Conservation (phyloP, 2,888 invertebrate species). For the Metellina segmentata region DNA sequence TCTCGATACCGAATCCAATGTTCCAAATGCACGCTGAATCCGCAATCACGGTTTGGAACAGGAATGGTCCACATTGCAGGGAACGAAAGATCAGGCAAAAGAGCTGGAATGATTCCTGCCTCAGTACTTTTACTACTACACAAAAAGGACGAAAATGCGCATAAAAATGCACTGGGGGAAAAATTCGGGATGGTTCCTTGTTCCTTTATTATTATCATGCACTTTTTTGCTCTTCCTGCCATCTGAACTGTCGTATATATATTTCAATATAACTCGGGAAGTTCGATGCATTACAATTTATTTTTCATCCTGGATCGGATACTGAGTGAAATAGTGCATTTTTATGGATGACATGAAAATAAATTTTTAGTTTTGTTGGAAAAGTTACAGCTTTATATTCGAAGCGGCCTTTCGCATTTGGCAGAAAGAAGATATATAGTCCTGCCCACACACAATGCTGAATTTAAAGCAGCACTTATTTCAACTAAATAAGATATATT, state of each 20-base stretch:
- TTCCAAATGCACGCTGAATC: conserved; percentile 14
- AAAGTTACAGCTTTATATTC: conserved; percentile 3
- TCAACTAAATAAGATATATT: neutral
- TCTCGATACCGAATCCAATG: neutral
- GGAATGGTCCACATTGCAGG: conserved; percentile 1
- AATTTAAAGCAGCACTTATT: neutral
- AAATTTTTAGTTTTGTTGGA: conserved; percentile 25
- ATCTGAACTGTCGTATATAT: conserved; percentile 7
- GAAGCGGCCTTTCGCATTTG: neutral
- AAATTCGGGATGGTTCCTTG: conserved; percentile 28
- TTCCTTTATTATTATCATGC: conserved; percentile 47
- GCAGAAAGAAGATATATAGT: neutral
- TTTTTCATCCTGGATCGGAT: conserved; percentile 19
- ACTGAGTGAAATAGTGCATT: conserved; percentile 20
- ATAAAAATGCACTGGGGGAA: conserved; percentile 37
- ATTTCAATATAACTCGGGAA: conserved; percentile 18
- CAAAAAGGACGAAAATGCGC: conserved; percentile 26
- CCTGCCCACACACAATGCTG: neutral
- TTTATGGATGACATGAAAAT: conserved; percentile 36
- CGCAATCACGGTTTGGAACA: conserved; percentile 14
- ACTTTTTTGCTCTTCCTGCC: neutral
- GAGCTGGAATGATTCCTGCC: conserved; percentile 27
- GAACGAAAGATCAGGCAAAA: neutral
- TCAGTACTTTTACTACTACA: conserved; percentile 30
- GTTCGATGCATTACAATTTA: conserved; percentile 38